Conservation (phyloP, 2,888 invertebrate genomes). For the Pomacea canaliculata region DNA sequence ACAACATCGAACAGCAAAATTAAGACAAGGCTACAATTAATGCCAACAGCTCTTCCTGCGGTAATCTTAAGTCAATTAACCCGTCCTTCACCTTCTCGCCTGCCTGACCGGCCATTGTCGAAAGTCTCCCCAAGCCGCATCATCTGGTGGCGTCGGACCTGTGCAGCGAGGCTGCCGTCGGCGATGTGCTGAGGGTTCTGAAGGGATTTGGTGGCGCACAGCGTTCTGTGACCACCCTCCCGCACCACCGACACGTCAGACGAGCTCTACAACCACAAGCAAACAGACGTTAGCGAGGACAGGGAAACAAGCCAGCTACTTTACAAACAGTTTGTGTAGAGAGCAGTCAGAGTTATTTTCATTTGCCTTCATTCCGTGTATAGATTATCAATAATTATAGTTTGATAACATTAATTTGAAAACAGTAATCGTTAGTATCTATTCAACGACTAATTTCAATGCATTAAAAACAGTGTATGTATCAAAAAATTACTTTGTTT, state of each 20-base stretch:
- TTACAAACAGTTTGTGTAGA: not conserved
- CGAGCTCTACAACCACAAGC: conserved; percentile 30
- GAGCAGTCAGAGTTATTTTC: no score
- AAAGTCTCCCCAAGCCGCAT: conserved; percentile 24
- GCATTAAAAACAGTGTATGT: no score
- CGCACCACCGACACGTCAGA: conserved; percentile 31
- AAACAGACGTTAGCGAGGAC: not conserved
- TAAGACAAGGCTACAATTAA: no score
- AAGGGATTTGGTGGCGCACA: conserved; percentile 20
- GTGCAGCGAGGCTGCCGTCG: conserved; percentile 5
- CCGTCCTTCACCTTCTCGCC: not conserved
- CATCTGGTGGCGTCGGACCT: conserved; percentile 26
- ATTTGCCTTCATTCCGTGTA: no score
- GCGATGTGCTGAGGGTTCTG: conserved; percentile 2
- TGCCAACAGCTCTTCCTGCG: no score
- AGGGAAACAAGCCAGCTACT: not conserved
- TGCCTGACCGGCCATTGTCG: conserved; percentile 13
- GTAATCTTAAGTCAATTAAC: no score
- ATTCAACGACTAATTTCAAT: no score
- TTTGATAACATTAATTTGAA: no score
- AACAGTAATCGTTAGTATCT: no score
- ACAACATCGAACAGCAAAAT: no score
- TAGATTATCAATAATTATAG: no score
- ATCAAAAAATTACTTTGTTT: no score
- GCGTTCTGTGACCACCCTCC: conserved; percentile 13